Base-by-base conservation (phyloP, 2,888 invertebrate species). In the Synergus itoensis region DNA sequence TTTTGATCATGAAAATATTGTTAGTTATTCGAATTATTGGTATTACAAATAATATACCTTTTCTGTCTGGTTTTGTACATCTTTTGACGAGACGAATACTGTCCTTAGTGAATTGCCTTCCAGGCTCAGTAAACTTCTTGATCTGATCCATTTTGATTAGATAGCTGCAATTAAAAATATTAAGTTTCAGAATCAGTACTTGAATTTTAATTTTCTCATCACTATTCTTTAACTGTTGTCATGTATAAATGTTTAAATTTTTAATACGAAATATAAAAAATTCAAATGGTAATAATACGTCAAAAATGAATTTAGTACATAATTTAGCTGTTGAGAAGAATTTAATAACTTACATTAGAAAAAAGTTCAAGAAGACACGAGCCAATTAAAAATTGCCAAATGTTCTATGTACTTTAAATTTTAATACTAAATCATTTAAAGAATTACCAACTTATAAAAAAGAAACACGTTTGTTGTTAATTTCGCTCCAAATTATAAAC, bases 31-130 rank as follows among this genome's bases (percentile, higher is more conserved):
- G n/a, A 60, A 60, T 21, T 45, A 12, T 45, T 8, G 41, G n/a
- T 5, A 78, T 69, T 9, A 57, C 21, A 78, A 63, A 78, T 73
- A 57, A 73, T 45, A 3, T 93, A 98, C 98, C 98, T 96, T 98
- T 98, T 91, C 99, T 96, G 92, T 99, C 99, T 78, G 99, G 99
- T 93, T 99, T 99, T 79, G 99, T 99, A 93, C 99, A 99, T 92
- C 99, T 97, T 93, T 99, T 99, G 62, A 99, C 98, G 90, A 99
- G 95, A 93, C 99, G 96, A 90, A 99, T 95, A 45, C 99, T 99
- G 93, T 99, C 99, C 94, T 99, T 99, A 90, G 98, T 96, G 93
- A 99, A 99, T 92, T 98, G 97, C 92, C 97, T 97, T 85, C 97
- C 98, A 89, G 99, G 99, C 93, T 99, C 98, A 82, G 98, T 94